A percentile compares a stretch with the other conserved stretches of the same genome.
Conservation (phyloP, 1,140 invertebrate genomes). For the Drosophila kepulauana region DNA sequence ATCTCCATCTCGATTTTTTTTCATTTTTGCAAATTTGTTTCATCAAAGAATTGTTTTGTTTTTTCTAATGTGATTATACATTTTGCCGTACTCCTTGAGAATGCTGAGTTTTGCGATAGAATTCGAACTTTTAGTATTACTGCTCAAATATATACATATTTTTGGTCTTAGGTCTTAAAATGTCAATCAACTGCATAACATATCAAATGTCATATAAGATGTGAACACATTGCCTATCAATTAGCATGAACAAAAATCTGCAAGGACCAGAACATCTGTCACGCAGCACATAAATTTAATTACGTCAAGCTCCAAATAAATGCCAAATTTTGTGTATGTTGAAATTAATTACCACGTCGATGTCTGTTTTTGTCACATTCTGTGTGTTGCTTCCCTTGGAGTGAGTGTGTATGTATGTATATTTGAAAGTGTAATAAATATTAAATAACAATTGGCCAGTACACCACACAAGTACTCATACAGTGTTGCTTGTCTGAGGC, state of each 20-base stretch:
- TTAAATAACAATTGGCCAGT: slow-evolving; percentile 54
- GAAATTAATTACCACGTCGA: slow-evolving; percentile 60
- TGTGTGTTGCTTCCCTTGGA: slow-evolving; percentile 16
- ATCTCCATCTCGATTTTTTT: slow-evolving; percentile 86
- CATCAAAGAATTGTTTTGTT: background rate
- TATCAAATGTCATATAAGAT: slow-evolving; percentile 41
- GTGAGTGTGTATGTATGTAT: background rate
- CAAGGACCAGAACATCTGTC: slow-evolving; percentile 43
- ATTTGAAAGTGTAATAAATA: slow-evolving; percentile 68
- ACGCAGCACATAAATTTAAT: slow-evolving; percentile 73
- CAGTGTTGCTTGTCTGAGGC: slow-evolving; percentile 3
- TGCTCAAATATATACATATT: too few relatives aligned
- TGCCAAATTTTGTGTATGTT: slow-evolving; percentile 31
- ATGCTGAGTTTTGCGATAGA: too few relatives aligned
- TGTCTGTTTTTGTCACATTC: slow-evolving; percentile 64
- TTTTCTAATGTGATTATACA: too few relatives aligned
- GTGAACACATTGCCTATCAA: slow-evolving; percentile 51
- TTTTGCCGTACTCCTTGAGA: too few relatives aligned
- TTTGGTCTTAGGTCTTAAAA: slow-evolving; percentile 8
- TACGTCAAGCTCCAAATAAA: slow-evolving; percentile 59
- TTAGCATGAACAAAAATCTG: slow-evolving; percentile 57
- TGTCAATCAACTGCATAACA: slow-evolving; percentile 19
- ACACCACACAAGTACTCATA: slow-evolving; percentile 1
- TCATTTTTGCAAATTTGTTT: slow-evolving; percentile 24
- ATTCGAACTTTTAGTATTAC: too few relatives aligned